phyloP scores from a whole-genome alignment of 2,113 vertebrate species.

The Scartelaos histophorus region DNA sequence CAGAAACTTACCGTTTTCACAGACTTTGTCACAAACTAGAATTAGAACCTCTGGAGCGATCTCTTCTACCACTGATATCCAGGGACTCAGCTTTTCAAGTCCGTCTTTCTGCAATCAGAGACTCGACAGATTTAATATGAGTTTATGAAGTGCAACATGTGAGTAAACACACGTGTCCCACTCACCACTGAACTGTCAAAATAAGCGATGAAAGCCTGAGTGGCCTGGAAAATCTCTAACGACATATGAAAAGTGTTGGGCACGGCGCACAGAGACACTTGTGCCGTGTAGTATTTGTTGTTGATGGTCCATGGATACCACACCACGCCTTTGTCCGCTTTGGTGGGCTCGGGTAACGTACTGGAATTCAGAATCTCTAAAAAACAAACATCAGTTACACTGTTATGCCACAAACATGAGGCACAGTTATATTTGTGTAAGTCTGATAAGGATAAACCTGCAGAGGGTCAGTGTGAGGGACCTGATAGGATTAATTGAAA shows the following conservation, averaged over 20 bases:
- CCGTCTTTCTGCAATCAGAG: slow-evolving; percentile 81
- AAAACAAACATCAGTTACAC: background rate
- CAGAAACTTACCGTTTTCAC: slow-evolving; percentile 82
- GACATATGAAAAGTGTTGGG: slow-evolving; percentile 83
- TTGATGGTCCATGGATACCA: slow-evolving; percentile 97
- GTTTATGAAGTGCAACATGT: background rate
- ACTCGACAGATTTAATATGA: background rate
- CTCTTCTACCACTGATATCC: slow-evolving; percentile 89
- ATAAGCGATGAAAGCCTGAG: slow-evolving; percentile 92
- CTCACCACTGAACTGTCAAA: slow-evolving; percentile 91
- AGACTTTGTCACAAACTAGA: slow-evolving; percentile 90
- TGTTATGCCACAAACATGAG: no score
- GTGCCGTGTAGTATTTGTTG: slow-evolving; percentile 96
- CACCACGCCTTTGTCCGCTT: slow-evolving; percentile 73
- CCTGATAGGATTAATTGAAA: no score
- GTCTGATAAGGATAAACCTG: no score
- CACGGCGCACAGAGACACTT: slow-evolving; percentile 88
- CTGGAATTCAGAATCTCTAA: slow-evolving; percentile 86
- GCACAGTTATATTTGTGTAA: no score
- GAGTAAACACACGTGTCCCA: background rate
- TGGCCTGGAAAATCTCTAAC: slow-evolving; percentile 84
- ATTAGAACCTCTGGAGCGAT: slow-evolving; percentile 94
- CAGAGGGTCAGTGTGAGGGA: no score
- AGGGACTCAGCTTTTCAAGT: slow-evolving; percentile 82
- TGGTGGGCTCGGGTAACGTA: slow-evolving; percentile 74